Conservation (phyloP, 2,888 invertebrate species). For the Lobophora halterata region DNA sequence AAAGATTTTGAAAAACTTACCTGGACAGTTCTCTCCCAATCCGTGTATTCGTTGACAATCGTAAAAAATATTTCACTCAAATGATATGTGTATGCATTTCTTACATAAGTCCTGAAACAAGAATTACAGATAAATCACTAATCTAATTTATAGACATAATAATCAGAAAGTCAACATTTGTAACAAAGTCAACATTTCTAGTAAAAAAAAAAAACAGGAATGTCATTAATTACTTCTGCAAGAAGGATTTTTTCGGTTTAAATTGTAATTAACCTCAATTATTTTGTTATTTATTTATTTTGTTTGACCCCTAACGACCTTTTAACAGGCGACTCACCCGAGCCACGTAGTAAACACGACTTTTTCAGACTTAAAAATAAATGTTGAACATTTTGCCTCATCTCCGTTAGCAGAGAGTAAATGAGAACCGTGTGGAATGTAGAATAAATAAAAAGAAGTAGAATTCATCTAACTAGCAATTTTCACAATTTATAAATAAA, state of each 20-base stretch:
- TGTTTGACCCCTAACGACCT: too few species aligned
- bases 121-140: too few species aligned
- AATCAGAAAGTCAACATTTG: too few species aligned
- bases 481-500: too few species aligned
- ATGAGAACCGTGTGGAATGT: slow-evolving; percentile 13
- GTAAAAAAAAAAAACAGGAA: too few species aligned
- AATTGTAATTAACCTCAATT: too few species aligned
- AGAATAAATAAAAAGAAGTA: slow-evolving; percentile 7
- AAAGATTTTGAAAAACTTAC: slow-evolving; percentile 40
- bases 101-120: slow-evolving; percentile 89
- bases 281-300: too few species aligned
- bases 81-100: slow-evolving; percentile 97
- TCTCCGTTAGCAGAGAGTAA: slow-evolving; percentile 19
- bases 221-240: too few species aligned
- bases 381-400: slow-evolving; percentile 14
- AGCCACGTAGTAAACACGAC: slow-evolving; percentile 17
- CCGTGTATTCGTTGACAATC: slow-evolving; percentile 97
- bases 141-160: too few species aligned
- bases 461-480: too few species aligned
- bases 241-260: too few species aligned
- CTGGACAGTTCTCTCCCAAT: slow-evolving; percentile 95
- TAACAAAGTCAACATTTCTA: too few species aligned
- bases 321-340: slow-evolving; percentile 1
- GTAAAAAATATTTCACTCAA: slow-evolving; percentile 98
- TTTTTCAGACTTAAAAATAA: slow-evolving; percentile 13